Percentiles rank a stretch among this genome's conserved stretches.
Evolutionary conservation across 2,797 vertebrate species (phyloP).

Genomic region (Tangara arthus): DNA sequence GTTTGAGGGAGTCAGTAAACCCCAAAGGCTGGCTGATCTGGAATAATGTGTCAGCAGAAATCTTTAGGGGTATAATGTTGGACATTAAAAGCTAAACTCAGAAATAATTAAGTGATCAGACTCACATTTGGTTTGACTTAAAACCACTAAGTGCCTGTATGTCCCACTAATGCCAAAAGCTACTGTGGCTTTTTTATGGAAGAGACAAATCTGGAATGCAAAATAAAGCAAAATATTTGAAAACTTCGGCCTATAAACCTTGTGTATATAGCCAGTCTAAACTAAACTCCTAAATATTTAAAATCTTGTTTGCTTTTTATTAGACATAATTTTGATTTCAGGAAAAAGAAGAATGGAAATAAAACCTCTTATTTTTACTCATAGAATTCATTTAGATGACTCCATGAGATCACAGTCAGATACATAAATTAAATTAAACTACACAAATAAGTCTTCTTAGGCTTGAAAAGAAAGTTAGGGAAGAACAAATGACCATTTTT

Average conservation of each 20-base stretch:
- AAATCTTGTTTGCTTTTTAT: conserved; percentile 53
- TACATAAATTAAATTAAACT: conserved; percentile 17
- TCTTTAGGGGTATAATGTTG: neutral
- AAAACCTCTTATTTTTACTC: conserved; percentile 17
- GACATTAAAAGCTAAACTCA: neutral
- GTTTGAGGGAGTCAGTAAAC: neutral
- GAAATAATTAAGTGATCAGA: neutral
- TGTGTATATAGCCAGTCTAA: neutral
- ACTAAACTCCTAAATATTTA: conserved; percentile 44
- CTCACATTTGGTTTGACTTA: neutral
- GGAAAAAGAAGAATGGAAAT: neutral
- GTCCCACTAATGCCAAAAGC: neutral
- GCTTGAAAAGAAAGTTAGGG: neutral
- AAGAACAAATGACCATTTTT: neutral
- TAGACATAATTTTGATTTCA: conserved; percentile 4
- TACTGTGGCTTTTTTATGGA: neutral
- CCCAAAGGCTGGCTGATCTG: neutral
- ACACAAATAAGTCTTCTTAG: neutral
- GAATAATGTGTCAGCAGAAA: neutral
- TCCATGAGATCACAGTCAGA: neutral
- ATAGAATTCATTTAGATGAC: neutral
- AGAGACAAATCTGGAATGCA: neutral
- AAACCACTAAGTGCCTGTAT: neutral
- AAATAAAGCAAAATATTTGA: conserved; percentile 34
- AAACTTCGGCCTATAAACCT: conserved; percentile 11